Percentiles rank a stretch among this genome's conserved stretches.
phyloP scores from a whole-genome alignment of 1,140 invertebrate species.

The Hypsibius dujardini region DNA sequence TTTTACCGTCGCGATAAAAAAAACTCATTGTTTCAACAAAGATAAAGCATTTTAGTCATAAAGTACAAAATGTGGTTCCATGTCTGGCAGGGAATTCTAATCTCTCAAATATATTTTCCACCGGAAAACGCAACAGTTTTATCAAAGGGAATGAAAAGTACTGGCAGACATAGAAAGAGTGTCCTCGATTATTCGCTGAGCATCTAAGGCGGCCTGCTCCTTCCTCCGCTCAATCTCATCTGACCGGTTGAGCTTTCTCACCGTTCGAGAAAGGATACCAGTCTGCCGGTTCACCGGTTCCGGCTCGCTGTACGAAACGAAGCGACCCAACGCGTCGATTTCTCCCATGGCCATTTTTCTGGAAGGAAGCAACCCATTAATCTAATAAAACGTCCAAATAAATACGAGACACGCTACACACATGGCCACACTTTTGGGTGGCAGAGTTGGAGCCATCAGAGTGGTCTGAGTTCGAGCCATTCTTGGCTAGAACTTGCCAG shows the following conservation, averaged over 20 bases:
- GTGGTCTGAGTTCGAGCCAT: neutral
- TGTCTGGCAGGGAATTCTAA: too few relatives aligned
- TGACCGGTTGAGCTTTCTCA: neutral
- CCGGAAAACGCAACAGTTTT: too few relatives aligned
- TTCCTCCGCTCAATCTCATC: neutral
- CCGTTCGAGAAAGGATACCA: neutral
- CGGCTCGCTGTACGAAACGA: neutral
- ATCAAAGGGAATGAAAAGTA: too few relatives aligned
- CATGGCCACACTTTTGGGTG: neutral
- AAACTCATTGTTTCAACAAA: too few relatives aligned
- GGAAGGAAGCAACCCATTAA: neutral
- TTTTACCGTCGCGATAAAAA: too few relatives aligned
- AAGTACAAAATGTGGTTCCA: too few relatives aligned
- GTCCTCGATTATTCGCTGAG: conserved; percentile 9
- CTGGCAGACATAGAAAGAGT: neutral
- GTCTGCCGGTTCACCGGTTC: neutral
- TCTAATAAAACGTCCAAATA: neutral
- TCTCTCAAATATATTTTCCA: too few relatives aligned
- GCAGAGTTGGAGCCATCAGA: neutral
- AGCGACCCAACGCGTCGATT: neutral
- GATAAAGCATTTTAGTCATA: too few relatives aligned
- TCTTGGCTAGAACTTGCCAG: too few relatives aligned
- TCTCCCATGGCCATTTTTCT: neutral
- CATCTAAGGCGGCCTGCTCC: neutral
- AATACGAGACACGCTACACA: neutral